Evolutionary conservation across 2,888 invertebrate species (phyloP).

Genomic region (Podotricha telesiphe): DNA sequence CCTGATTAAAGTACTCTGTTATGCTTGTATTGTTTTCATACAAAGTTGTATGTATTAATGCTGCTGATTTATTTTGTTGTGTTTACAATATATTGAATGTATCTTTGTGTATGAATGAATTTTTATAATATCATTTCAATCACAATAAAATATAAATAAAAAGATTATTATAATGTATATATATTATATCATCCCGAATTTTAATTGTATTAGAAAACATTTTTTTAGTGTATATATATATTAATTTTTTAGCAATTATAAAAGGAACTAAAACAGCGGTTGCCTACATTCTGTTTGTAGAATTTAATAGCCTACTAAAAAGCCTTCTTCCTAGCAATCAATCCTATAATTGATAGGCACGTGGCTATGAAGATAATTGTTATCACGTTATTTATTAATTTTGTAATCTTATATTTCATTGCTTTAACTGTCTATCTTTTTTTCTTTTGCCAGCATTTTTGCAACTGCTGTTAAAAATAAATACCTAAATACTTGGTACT

Average conservation of each 20-base stretch:
- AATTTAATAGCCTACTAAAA: not conserved
- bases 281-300: not conserved
- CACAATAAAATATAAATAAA: too few species aligned
- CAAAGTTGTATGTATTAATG: not conserved
- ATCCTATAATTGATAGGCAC: not conserved
- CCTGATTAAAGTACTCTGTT: conserved; percentile 7
- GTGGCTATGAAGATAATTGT: not conserved
- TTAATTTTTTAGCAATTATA: not conserved
- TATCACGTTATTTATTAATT: not conserved
- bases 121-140: too few species aligned
- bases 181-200: too few species aligned
- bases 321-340: not conserved
- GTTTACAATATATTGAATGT: not conserved
- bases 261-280: not conserved
- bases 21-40: not conserved
- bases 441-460: not conserved
- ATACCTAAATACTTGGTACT: too few species aligned
- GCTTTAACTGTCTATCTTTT: not conserved
- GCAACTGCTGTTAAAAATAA: too few species aligned
- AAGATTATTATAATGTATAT: too few species aligned
- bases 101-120: not conserved
- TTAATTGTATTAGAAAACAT: too few species aligned
- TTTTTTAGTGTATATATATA: too few species aligned
- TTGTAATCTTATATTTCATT: not conserved
- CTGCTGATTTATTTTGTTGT: not conserved